Base-by-base conservation (phyloP, 2,113 vertebrate genomes). In the Mesocricetus auratus region DNA sequence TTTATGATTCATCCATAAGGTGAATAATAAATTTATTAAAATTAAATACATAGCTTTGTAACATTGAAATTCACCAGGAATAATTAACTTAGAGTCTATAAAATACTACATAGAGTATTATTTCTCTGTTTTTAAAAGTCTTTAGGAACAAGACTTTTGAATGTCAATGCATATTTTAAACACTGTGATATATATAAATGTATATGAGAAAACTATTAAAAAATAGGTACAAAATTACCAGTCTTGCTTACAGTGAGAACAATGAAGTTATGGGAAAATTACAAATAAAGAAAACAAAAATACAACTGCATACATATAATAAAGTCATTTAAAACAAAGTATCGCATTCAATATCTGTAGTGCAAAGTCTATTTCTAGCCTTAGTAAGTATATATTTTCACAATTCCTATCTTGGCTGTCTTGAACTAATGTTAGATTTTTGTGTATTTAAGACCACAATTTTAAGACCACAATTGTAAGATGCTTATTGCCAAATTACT, bases 81-180 rank as follows among this genome's bases (percentile, higher is more conserved):
- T 78, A 86, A 62, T 88, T 87, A 92, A 68, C 7, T 78, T 45
- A 91, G 22, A 39, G 21, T 68, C 2, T 31, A 42, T 15, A 45
- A 90, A 85, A 10, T 12, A 47, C 0, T 56, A 62, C n/a, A n/a
- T 21, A 11, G 5, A 83, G 1, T 77, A 3, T 15, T 56, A 13
- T 58, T 45, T 68, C n/a, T 73, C 5, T 31, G 50, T 95, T 97
- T 94, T 86, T 8, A 56, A 90, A 94, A 81, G 4, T 90, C 9
- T 74, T 5, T 64, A 29, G 26, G 10, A 77, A 86, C 71, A 69
- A 69, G 42, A 91, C 36, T 75, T 90, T 90, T 3, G 8, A 15
- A 66, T 5, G 13, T 33, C 21, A 50, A 42, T 82, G 85, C 21
- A 68, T 39, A 68, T 36, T 21, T 90, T 29, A 58, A 75, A 77